Base-by-base conservation (phyloP, 2,113 vertebrate species). In the Dipodomys merriami region DNA sequence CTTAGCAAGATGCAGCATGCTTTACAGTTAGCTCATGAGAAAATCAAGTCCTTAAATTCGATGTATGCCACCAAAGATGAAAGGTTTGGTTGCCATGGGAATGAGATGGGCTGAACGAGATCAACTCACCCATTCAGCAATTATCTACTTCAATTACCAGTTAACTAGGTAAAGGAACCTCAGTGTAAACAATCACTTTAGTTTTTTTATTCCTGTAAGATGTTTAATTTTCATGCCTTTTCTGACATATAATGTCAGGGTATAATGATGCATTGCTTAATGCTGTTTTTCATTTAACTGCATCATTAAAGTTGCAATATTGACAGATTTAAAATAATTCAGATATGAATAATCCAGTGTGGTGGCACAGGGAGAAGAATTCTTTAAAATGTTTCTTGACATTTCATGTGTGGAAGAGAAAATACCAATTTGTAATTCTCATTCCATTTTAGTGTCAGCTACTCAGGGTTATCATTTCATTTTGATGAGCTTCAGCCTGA, bases 81-180 rank as follows among this genome's bases (percentile, higher is more conserved):
- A 90, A 60, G 78, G 12, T 35, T 79, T 79, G 49, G 74, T 93
- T 88, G 96, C 29, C 91, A 92, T 93, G 79, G 93, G 23, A 93
- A 95, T 79, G 11, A 76, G 64, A 23, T 1, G 67, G 94, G 19
- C 39, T 62, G 83, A 87, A 86, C 67, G 90, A 84, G 84, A 69
- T 78, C 44, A 91, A 64, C 65, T 83, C 39, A 77, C 49, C 11
- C 87, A 72, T 86, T 77, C 71, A 53, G 78, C 74, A 94, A 91
- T 94, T 96, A 96, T 87, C 53, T 90, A 83, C 20, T 86, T 90
- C 90, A 93, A 44, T 95, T 74, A 91, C 60, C 88, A 86, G 90
- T 62, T 96, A 94, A 94, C 88, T 83, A 82, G 92, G 88, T 92
- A 49, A 92, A 81, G 90, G 72, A 12, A 92, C 62, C 87, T 84